Percentiles rank a stretch among this genome's conserved stretches.
phyloP scores from a whole-genome alignment of 1,140 invertebrate species.

The Lethrus apterus region DNA sequence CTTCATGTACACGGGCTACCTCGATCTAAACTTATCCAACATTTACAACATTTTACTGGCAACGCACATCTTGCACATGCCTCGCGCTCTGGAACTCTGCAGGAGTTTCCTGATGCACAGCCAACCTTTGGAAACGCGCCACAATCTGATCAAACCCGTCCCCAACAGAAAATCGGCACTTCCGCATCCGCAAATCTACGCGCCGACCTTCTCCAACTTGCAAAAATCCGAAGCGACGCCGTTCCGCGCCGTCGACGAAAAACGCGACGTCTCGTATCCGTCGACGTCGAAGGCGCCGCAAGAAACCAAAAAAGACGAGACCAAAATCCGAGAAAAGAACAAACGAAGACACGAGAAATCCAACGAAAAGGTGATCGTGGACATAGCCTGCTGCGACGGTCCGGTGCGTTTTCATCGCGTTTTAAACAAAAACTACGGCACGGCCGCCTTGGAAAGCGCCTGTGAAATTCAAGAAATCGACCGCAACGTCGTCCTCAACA shows the following conservation, averaged over 20 bases:
- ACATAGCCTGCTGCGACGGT: constrained; percentile 81
- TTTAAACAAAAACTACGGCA: constrained; percentile 64
- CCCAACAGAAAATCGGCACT: constrained; percentile 38
- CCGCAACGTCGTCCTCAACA: constrained; percentile 41
- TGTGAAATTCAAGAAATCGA: constrained; percentile 27
- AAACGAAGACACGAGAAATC: constrained; percentile 15
- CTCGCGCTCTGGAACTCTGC: constrained; percentile 62
- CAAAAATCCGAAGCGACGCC: constrained; percentile 31
- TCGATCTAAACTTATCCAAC: constrained; percentile 62
- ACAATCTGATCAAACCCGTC: constrained; percentile 43
- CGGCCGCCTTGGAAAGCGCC: constrained; percentile 30
- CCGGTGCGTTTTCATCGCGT: constrained; percentile 75
- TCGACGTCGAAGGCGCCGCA: constrained; percentile 8
- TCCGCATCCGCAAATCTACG: constrained; percentile 26
- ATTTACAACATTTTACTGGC: constrained; percentile 67
- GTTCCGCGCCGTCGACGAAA: constrained; percentile 19
- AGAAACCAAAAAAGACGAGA: constrained; percentile 23
- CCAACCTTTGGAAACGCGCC: constrained; percentile 21
- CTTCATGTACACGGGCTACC: constrained; percentile 69
- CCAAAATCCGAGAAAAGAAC: constrained; percentile 18
- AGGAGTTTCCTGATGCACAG: constrained; percentile 43
- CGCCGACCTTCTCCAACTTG: constrained; percentile 19
- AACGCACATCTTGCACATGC: constrained; percentile 69
- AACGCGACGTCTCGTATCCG: not conserved
- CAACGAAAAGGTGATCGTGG: constrained; percentile 55